Evolutionary conservation across 2,888 invertebrate genomes (phyloP).

Genomic region (Cremastobaeus sp.): DNA sequence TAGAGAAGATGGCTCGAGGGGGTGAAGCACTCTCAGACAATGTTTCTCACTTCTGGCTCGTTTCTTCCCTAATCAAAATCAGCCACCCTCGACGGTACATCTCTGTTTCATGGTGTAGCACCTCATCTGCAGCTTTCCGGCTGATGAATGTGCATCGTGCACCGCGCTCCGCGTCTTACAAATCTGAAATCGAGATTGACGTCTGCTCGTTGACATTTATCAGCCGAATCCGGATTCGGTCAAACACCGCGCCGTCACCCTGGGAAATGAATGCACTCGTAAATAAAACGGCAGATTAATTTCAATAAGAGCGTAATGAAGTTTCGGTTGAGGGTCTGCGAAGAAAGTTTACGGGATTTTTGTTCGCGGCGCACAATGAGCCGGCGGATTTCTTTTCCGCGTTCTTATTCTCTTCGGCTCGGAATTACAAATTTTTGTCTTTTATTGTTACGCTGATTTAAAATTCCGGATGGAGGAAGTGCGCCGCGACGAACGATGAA

Average conservation of each 20-base stretch:
- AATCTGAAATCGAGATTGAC: slow-evolving; percentile 22
- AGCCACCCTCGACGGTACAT: slow-evolving; percentile 61
- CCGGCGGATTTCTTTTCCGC: slow-evolving; percentile 72
- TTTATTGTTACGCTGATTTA: slow-evolving; percentile 67
- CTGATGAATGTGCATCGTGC: slow-evolving; percentile 50
- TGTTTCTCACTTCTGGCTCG: slow-evolving; percentile 62
- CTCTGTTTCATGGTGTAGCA: slow-evolving; percentile 60
- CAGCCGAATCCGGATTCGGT: too few species aligned
- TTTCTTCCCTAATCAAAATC: slow-evolving; percentile 64
- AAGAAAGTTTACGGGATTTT: slow-evolving; percentile 67
- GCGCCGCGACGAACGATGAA: slow-evolving; percentile 37
- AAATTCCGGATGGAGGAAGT: slow-evolving; percentile 60
- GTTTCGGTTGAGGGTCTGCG: slow-evolving; percentile 40
- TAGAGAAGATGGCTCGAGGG: slow-evolving; percentile 57
- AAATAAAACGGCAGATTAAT: slow-evolving; percentile 42
- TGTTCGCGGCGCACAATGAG: slow-evolving; percentile 73
- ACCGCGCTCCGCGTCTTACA: slow-evolving; percentile 13
- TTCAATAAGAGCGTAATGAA: slow-evolving; percentile 54
- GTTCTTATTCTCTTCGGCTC: slow-evolving; percentile 69
- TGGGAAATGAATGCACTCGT: slow-evolving; percentile 6
- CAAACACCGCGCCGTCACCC: not conserved
- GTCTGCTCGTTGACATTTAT: not conserved
- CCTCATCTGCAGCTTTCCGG: slow-evolving; percentile 47
- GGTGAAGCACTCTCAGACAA: slow-evolving; percentile 58
- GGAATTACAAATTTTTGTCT: slow-evolving; percentile 74